These are phyloP conservation scores for Mantis religiosa DNA, from an alignment of 2,888 invertebrate species.

Conservation along the genomic window DNA sequence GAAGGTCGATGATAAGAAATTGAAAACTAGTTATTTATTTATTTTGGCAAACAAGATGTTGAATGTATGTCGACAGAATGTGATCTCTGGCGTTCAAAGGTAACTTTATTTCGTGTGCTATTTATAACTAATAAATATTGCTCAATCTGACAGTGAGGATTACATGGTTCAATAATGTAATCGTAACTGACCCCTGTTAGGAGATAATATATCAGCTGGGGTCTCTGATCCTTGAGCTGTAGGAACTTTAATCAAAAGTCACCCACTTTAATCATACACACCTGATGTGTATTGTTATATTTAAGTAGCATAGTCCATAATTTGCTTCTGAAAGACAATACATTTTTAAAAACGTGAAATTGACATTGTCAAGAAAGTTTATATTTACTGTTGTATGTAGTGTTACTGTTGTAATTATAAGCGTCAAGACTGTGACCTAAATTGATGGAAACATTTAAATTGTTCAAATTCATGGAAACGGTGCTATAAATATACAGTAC, in stretches of 20 bases:
- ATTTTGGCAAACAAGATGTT: slow-evolving; percentile 36
- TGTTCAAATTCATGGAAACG: no score
- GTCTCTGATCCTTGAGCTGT: background rate
- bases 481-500: no score
- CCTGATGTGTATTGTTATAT: no score
- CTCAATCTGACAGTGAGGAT: background rate
- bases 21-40: background rate
- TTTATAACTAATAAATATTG: background rate
- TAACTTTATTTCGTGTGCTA: slow-evolving; percentile 31
- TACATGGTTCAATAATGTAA: background rate
- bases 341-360: no score
- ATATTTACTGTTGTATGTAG: no score
- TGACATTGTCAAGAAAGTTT: no score
- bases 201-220: background rate
- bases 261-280: no score
- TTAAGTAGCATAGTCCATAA: no score
- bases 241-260: background rate
- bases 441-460: no score
- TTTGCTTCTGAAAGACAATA: no score
- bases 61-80: slow-evolving; percentile 40
- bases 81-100: slow-evolving; percentile 42
- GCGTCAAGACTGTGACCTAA: no score
- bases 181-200: background rate
- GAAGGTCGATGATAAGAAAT: background rate
- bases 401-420: no score